Evolutionary conservation across 2,888 invertebrate species (phyloP).

Genomic region (Neoscelio sp.): DNA sequence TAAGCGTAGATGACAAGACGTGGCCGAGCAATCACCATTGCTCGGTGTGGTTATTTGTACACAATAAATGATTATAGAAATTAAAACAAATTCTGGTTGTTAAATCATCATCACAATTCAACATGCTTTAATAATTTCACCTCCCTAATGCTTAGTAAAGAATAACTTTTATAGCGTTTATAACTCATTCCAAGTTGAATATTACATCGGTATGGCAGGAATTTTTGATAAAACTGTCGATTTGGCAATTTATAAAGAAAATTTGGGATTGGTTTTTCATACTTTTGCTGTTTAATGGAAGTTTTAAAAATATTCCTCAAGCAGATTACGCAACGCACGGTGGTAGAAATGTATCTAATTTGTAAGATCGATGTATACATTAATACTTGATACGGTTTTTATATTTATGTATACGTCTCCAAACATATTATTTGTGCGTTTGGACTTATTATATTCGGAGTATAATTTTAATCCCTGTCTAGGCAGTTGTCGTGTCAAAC

Average conservation of each 20-base stretch:
- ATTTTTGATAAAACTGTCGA: no score
- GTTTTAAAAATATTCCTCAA: conserved; percentile 39
- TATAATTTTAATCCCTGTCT: conserved; percentile 77
- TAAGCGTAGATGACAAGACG: no score
- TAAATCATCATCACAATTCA: no score
- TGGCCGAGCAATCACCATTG: no score
- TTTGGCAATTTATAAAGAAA: conserved; percentile 3
- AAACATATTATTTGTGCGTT: conserved; percentile 82
- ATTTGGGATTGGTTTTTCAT: conserved; percentile 19
- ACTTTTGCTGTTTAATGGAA: conserved; percentile 30
- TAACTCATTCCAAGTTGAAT: neutral
- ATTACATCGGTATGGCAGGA: conserved; percentile 7
- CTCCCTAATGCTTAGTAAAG: no score
- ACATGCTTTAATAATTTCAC: neutral
- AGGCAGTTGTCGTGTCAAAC: conserved; percentile 76
- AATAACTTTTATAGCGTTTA: no score
- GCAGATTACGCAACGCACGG: conserved; percentile 48
- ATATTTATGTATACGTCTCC: conserved; percentile 70
- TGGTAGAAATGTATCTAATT: conserved; percentile 46
- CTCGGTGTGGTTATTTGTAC: no score
- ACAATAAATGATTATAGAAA: no score
- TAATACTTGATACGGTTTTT: conserved; percentile 45
- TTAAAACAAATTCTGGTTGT: no score
- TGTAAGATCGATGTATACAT: conserved; percentile 28
- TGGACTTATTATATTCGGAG: conserved; percentile 77